phyloP scores from a whole-genome alignment of 2,797 vertebrate species.

The Coracias cyanogaster region DNA sequence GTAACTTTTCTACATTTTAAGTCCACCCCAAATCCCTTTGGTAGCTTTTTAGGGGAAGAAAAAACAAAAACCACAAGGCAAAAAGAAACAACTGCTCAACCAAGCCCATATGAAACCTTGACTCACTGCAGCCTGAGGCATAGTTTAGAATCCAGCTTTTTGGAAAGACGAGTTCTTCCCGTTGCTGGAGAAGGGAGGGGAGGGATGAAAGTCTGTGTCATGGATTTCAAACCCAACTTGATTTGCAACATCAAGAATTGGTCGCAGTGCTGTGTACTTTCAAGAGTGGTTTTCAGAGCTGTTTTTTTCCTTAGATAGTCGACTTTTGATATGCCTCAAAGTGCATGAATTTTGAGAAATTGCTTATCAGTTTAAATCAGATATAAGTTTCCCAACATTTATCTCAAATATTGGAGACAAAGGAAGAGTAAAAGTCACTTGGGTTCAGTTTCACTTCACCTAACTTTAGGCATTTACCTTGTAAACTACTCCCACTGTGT shows the following conservation, averaged over 20 bases:
- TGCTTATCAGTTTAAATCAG: neutral
- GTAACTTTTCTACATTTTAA: constrained; percentile 5
- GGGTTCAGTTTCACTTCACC: neutral
- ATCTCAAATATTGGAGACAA: neutral
- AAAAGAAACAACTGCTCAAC: neutral
- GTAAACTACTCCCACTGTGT: neutral
- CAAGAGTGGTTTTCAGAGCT: neutral
- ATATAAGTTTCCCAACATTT: neutral
- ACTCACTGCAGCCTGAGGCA: constrained; percentile 15
- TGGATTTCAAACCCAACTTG: neutral
- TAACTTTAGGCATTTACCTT: neutral
- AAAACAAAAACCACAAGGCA: neutral
- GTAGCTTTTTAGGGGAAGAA: neutral
- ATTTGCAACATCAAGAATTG: neutral
- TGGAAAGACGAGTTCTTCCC: constrained; percentile 44
- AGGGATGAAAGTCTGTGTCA: neutral
- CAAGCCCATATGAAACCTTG: neutral
- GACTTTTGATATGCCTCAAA: neutral
- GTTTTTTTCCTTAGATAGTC: neutral
- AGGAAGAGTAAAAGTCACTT: neutral
- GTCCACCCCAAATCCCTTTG: neutral
- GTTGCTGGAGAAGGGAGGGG: constrained; percentile 2
- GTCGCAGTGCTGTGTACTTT: neutral
- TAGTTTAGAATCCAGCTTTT: neutral
- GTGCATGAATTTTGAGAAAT: neutral